Percentiles rank a stretch among this genome's conserved stretches.
Conservation (phyloP, 2,797 vertebrate genomes). For the Poliocrania exsul region DNA sequence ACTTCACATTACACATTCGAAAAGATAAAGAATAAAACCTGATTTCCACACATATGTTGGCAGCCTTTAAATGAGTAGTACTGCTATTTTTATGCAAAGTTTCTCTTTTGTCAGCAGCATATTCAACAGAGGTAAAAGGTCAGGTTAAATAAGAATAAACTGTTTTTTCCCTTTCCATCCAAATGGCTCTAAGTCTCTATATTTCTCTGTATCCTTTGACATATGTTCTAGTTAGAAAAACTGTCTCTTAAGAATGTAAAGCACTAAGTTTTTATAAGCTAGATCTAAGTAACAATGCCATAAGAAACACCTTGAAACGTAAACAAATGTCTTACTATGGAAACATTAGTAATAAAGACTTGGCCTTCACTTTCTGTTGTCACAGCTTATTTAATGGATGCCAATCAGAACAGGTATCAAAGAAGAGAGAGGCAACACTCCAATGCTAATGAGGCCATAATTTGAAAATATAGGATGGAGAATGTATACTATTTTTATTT, state of each 20-base stretch:
- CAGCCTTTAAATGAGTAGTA: background rate
- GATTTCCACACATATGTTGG: background rate
- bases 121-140: background rate
- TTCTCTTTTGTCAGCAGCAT: background rate
- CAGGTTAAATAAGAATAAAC: background rate
- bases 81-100: background rate
- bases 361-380: background rate
- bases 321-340: background rate
- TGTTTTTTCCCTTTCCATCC: rapidly evolving
- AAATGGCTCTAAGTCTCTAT: background rate
- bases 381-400: background rate
- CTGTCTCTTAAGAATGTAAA: background rate
- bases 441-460: constrained; percentile 12
- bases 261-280: background rate
- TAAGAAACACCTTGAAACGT: background rate
- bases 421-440: background rate
- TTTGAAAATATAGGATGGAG: background rate
- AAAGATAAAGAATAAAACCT: background rate
- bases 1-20: background rate
- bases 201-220: background rate
- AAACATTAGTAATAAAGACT: background rate
- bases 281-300: background rate
- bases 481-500: constrained; percentile 36
- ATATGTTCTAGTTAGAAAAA: background rate
- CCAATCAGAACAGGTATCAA: background rate